Percentiles rank a stretch among this genome's conserved stretches.
Conservation (phyloP, 2,113 vertebrate genomes). For the Taxidea taxus region DNA sequence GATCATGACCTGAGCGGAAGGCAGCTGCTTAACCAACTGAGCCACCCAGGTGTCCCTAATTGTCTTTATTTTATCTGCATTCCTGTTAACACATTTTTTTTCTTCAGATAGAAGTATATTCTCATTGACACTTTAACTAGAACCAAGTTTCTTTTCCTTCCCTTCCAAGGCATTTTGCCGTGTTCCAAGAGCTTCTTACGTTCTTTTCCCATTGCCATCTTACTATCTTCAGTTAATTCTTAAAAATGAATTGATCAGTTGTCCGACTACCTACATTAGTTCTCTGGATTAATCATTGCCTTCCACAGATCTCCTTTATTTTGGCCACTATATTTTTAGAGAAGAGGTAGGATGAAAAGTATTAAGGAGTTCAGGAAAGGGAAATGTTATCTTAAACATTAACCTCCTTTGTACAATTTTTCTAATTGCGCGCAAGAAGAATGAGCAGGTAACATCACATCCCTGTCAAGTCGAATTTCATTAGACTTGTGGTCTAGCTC, state of each 20-base stretch:
- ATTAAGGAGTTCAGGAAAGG: not conserved
- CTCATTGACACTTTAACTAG: not conserved
- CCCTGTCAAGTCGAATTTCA: not conserved
- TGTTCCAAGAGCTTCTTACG: not conserved
- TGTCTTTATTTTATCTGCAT: not conserved
- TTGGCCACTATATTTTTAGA: not conserved
- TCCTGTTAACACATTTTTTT: not conserved
- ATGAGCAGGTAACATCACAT: not conserved
- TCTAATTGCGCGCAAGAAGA: not conserved
- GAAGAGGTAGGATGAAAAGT: not conserved
- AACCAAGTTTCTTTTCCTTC: not conserved
- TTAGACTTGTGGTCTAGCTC: not conserved
- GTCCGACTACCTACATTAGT: not conserved
- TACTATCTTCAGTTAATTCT: not conserved
- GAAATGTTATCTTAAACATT: not conserved
- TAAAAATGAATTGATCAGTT: not conserved
- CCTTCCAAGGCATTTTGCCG: not conserved
- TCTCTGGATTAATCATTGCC: not conserved
- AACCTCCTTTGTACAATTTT: constrained; percentile 20
- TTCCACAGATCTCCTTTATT: not conserved
- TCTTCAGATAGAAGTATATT: not conserved
- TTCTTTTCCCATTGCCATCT: not conserved
- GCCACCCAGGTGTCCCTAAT: no score
- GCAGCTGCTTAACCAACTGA: no score
- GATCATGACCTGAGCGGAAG: no score